Conservation (phyloP, 2,888 invertebrate species). For the Drosophila mayaguana region DNA sequence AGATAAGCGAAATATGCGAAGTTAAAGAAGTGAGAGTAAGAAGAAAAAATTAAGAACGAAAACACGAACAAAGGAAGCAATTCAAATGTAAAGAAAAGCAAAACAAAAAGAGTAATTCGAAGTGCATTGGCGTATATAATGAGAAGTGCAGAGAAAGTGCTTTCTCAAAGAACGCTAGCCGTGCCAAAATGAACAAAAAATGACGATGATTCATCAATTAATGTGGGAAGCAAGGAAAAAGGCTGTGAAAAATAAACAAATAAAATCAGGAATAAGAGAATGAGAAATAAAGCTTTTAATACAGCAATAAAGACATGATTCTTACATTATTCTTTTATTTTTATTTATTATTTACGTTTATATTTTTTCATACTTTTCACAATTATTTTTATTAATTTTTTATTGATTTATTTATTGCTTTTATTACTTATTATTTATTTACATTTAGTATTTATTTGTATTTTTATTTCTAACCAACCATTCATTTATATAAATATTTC, state of each 20-base stretch:
- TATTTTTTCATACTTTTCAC: too few species aligned
- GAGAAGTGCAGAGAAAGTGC: constrained; percentile 1
- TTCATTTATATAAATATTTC: not conserved
- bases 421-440: not conserved
- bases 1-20: too few species aligned
- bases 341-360: too few species aligned
- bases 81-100: not conserved
- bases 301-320: too few species aligned
- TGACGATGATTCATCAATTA: not conserved
- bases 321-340: too few species aligned
- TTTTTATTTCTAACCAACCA: not conserved
- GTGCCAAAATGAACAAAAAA: not conserved
- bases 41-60: too few species aligned
- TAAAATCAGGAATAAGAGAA: too few species aligned
- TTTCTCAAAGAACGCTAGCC: too few species aligned
- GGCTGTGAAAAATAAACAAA: too few species aligned
- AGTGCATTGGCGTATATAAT: not conserved
- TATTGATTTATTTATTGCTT: too few species aligned
- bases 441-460: not conserved
- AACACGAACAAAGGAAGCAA: not conserved
- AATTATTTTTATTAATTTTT: too few species aligned
- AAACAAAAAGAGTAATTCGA: not conserved
- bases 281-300: too few species aligned
- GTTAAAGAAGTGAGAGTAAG: not conserved
- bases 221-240: not conserved